Evolutionary conservation across 2,888 invertebrate genomes (phyloP), one percentile per base, ranked within the genome.

Genomic region (Tinea trinotella): DNA sequence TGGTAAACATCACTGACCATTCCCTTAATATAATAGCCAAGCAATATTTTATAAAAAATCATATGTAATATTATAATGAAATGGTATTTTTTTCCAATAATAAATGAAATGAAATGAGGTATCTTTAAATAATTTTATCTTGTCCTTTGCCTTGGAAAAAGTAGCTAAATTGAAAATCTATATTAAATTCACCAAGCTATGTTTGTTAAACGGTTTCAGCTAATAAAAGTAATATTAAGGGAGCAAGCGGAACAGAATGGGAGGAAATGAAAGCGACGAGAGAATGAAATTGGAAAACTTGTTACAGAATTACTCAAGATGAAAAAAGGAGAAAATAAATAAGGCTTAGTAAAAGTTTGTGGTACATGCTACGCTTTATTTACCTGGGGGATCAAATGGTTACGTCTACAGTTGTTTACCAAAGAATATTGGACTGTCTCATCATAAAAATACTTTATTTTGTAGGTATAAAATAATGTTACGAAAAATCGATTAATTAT

Each of bases 261-360:
- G 75, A 82, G 83, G 82, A 85, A 84, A 85, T 84, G 84, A 80
- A 79, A 79, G 75, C 77, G 72, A 76, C 70, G 74, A 80, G 76
- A 80, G 78, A 82, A 81, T 77, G 79, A 84, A 85, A 84, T 85
- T 84, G 84, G 82, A 83, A 84, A 85, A 84, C 83, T 84, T 84
- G 83, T 81, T 81, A 80, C 74, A 71, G 73, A 80, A 82, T 82
- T 79, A 77, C 74, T 71, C 62, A 69, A 70, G 74, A 78, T 74
- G 78, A 78, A 79, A 79, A 72, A 78, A 67, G 62, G 66, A 58
- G 56, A 74, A 79, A 82, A 79, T 78, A 77, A 79, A 77, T 73
- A 77, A 71, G 66, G 69, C 67, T 65, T 71, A 68, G 70, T 66
- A 72, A 76, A 80, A 66, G 76, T 80, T 79, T 66, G 66, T 61